phyloP scores from a whole-genome alignment of 1,140 invertebrate species.

The Anastatus disparis region DNA sequence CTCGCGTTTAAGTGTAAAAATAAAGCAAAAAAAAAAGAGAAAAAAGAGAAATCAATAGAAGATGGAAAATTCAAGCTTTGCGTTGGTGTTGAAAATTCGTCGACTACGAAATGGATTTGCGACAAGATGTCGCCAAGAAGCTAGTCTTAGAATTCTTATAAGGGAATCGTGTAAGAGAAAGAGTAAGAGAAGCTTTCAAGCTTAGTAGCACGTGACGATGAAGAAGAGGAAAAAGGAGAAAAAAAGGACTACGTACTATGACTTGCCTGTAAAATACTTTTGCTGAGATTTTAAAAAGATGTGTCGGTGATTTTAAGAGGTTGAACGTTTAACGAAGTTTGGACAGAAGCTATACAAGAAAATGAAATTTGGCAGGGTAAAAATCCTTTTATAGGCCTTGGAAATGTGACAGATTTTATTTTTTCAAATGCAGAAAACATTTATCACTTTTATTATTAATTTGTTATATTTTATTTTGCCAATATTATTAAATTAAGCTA shows the following conservation, averaged over 20 bases:
- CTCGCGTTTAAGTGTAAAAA: neutral
- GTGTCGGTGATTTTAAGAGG: too few species aligned
- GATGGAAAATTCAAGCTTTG: conserved; percentile 15
- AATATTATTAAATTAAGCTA: too few species aligned
- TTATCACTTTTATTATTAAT: too few species aligned
- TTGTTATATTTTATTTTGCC: too few species aligned
- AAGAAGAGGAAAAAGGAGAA: conserved; percentile 25
- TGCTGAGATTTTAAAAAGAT: too few species aligned
- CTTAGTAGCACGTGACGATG: neutral
- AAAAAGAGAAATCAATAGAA: neutral
- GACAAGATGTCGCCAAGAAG: conserved; percentile 59
- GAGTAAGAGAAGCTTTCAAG: conserved; percentile 34
- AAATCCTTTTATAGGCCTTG: too few species aligned
- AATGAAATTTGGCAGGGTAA: too few species aligned
- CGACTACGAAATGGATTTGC: conserved; percentile 61
- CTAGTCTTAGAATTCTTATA: conserved; percentile 59
- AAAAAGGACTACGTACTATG: neutral
- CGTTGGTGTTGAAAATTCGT: conserved; percentile 52
- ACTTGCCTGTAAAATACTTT: conserved; percentile 16
- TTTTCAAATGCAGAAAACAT: too few species aligned
- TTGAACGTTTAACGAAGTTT: too few species aligned
- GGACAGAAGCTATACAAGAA: too few species aligned
- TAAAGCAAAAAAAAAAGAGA: neutral
- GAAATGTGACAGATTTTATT: too few species aligned
- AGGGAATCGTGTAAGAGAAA: too few species aligned